Evolutionary conservation across 2,888 invertebrate genomes (phyloP), one percentile per base, ranked within the genome.

Genomic region (Mimas tiliae): DNA sequence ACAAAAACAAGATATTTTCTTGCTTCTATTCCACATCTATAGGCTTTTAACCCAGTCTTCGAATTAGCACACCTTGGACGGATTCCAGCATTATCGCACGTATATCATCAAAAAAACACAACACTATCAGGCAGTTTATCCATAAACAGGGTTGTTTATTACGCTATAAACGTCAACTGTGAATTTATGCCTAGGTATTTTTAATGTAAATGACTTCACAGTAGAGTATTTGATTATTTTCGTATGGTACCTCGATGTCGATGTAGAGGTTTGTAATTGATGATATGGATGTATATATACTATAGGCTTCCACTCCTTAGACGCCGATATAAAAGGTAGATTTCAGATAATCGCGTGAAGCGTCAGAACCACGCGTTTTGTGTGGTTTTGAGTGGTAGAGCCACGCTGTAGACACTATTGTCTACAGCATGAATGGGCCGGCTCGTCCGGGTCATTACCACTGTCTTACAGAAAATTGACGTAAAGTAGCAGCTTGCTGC

Each of bases 91-190:
- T 42, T 58, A 58, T 58, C 58, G 19, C 16, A 12, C 38, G 58
- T 58, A 58, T 19, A 42, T 58, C 42, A 58, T 19, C 11, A 16
- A 58, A 58, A 58, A 58, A 55, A 55, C 38, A 58, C 58, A 58
- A 58, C 58, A 58, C 58, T 58, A 58, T 42, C 58, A 42, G 58
- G 12, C 58, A 9, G 38, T 58, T 58, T 58, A 58, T 58, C 58
- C 58, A 58, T 58, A 58, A 58, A 58, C 58, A 58, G 58, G 42
- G 58, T 58, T 58, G 58, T 58, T 58, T 58, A 58, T 58, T 42
- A 38, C 19, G 12, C 58, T 38, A 58, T 58, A 58, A 58, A 58
- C 42, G 58, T 58, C 58, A 58, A 19, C 58, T 4, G 42, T 19
- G 12, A 58, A 58, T 58, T 58, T 58, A 58, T 58, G 42, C 19